Conservation (phyloP, 2,888 invertebrate species). For the Cacoxenus indagator region DNA sequence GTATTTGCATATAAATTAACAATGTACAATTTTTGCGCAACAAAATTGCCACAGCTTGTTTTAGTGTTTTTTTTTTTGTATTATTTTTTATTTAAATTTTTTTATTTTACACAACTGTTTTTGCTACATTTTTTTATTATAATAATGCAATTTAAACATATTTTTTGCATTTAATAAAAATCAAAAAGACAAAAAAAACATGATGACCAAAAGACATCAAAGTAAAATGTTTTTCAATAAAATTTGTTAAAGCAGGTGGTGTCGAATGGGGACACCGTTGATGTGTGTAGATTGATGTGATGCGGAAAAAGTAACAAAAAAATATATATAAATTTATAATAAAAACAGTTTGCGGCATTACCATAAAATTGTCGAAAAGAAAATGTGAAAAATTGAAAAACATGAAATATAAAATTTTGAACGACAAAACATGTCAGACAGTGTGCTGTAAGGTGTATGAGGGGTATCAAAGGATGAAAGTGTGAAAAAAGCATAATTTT, state of each 20-base stretch:
- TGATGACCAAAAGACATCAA: slow-evolving; percentile 46
- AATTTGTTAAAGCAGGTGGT: slow-evolving; percentile 45
- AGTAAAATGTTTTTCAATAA: slow-evolving; percentile 51
- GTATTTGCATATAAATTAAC: slow-evolving; percentile 63
- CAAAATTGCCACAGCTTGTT: background rate
- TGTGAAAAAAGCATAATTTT: slow-evolving; percentile 44
- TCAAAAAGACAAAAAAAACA: slow-evolving; percentile 33
- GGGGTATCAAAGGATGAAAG: slow-evolving; percentile 18
- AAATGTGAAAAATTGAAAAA: slow-evolving; percentile 14
- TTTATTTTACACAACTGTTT: background rate
- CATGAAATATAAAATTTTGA: slow-evolving; percentile 34
- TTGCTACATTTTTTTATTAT: slow-evolving; percentile 45
- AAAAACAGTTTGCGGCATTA: slow-evolving; percentile 56
- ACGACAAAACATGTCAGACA: slow-evolving; percentile 53
- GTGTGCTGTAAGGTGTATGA: background rate
- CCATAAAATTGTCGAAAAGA: slow-evolving; percentile 53
- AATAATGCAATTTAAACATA: slow-evolving; percentile 62
- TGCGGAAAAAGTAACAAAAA: slow-evolving; percentile 28
- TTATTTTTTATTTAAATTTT: background rate
- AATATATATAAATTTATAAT: slow-evolving; percentile 54
- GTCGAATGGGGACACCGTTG: background rate
- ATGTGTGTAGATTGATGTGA: background rate
- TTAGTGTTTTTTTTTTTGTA: too few species aligned
- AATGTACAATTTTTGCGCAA: slow-evolving; percentile 28
- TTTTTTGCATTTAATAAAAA: slow-evolving; percentile 61